A percentile compares a stretch with the other conserved stretches of the same genome.
phyloP scores from a whole-genome alignment of 2,113 vertebrate species.

The Willisornis vidua region DNA sequence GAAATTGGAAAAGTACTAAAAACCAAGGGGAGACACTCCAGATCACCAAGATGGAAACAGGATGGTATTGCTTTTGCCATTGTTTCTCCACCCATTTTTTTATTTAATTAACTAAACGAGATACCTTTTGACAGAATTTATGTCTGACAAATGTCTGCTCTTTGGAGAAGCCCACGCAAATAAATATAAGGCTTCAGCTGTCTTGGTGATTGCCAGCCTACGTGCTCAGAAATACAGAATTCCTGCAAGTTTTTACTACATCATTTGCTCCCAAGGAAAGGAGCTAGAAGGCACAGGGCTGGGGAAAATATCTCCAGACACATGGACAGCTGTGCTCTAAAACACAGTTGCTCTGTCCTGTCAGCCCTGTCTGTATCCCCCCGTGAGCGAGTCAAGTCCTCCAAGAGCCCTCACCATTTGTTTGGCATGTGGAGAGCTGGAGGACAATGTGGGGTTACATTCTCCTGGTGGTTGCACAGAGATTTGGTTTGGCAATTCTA shows the following conservation, averaged over 20 bases:
- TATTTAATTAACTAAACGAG: not conserved
- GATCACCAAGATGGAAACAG: not conserved
- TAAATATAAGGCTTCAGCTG: slow-evolving; percentile 17
- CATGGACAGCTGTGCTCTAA: slow-evolving; percentile 25
- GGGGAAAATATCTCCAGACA: slow-evolving; percentile 40
- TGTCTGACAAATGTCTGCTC: not conserved
- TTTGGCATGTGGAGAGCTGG: not conserved
- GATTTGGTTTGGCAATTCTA: not conserved
- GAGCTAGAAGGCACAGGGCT: not conserved
- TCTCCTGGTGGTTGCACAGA: not conserved
- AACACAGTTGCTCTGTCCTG: not conserved
- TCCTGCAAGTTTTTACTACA: not conserved
- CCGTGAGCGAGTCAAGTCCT: fast-evolving
- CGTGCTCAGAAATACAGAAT: not conserved
- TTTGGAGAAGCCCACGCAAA: not conserved
- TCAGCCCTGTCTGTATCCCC: not conserved
- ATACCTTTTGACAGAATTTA: not conserved
- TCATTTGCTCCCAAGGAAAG: not conserved
- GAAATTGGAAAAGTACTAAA: not conserved
- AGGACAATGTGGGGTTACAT: not conserved
- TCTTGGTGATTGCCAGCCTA: not conserved
- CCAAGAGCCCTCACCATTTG: not conserved
- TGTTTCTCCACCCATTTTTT: not conserved
- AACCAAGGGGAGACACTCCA: not conserved
- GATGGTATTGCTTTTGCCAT: not conserved